Evolutionary conservation across 2,797 vertebrate genomes (phyloP), one percentile per base, ranked within the genome.

Genomic region (Halcyon badia): DNA sequence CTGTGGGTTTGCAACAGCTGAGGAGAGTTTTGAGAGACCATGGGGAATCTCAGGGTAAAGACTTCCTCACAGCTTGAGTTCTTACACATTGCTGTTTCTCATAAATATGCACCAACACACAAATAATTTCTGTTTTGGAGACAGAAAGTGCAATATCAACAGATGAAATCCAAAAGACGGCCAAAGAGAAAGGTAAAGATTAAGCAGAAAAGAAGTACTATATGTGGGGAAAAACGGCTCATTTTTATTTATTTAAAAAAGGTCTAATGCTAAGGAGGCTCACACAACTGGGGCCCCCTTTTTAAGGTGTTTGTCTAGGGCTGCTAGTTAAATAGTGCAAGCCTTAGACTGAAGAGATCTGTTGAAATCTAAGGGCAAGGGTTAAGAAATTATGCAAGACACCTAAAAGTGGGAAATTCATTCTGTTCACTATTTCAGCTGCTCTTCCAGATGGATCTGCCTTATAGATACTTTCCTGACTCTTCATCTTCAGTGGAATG

Each of bases 61-160:
- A 88, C 90, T 89, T 96, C 80, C 93, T 95, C 97, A 94, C 97
- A 98, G 97, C 97, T 96, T 97, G 97, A 98, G 78, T 90, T 92
- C 90, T 82, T 76, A 85, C 72, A 92, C 82, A 69, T 95, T 92
- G 41, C 54, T 92, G 57, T 87, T 90, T 94, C 94, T 98, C 89
- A 95, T 97, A 97, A 98, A 97, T 97, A 97, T 97, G 90, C 92
- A 96, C 90, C 73, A 91, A 93, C 83, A 82, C 57, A 94, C 77
- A 85, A 95, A 89, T 94, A 88, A 96, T 92, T 92, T 94, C 69
- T 85, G 48, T 78, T 94, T 80, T 84, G 84, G 90, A 90, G 60
- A 30, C 79, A 91, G 82, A 85, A 93, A 96, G 80, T 83, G 60
- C 76, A 84, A 82, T 82, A 95, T 95, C 95, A 97, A 95, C 83